Conservation (phyloP, 2,888 invertebrate species). For the Melinaea marsaeus region DNA sequence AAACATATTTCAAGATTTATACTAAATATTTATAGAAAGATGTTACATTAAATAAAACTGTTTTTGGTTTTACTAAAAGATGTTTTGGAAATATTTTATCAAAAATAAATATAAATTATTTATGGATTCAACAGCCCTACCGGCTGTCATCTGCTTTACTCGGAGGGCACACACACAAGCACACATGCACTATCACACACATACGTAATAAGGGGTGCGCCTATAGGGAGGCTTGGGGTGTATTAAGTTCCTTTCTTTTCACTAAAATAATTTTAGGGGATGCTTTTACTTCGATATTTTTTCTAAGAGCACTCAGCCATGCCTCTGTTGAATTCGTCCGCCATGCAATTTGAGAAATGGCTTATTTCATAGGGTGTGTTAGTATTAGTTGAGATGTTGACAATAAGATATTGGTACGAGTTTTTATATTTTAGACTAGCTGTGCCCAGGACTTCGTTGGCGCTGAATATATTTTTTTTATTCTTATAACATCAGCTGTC, state of each 20-base stretch:
- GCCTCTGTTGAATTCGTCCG: slow-evolving; percentile 61
- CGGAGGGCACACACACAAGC: slow-evolving; percentile 63
- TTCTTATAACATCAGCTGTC: too few species aligned
- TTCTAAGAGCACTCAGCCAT: slow-evolving; percentile 55
- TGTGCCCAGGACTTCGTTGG: too few species aligned
- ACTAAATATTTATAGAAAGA: too few species aligned
- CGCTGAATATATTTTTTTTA: too few species aligned
- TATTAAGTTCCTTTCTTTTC: slow-evolving; percentile 79
- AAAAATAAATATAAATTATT: background rate
- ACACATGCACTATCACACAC: slow-evolving; percentile 36
- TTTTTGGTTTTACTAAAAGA: background rate
- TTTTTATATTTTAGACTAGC: slow-evolving; percentile 15
- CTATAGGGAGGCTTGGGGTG: slow-evolving; percentile 66
- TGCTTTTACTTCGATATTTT: slow-evolving; percentile 76
- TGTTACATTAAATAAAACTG: too few species aligned
- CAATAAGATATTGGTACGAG: slow-evolving; percentile 36
- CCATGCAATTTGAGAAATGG: slow-evolving; percentile 70
- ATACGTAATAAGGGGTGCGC: slow-evolving; percentile 59
- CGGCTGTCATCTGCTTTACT: slow-evolving; percentile 63
- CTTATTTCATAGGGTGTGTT: slow-evolving; percentile 46
- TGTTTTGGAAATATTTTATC: background rate
- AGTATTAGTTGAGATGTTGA: slow-evolving; percentile 59
- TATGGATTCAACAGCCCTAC: slow-evolving; percentile 43
- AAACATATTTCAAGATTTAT: too few species aligned
- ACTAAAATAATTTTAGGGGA: slow-evolving; percentile 78